Percentiles rank a stretch among this genome's conserved stretches.
These are phyloP conservation scores for Lysandra bellargus DNA, from an alignment of 2,888 invertebrate genomes.

Conservation along the genomic window DNA sequence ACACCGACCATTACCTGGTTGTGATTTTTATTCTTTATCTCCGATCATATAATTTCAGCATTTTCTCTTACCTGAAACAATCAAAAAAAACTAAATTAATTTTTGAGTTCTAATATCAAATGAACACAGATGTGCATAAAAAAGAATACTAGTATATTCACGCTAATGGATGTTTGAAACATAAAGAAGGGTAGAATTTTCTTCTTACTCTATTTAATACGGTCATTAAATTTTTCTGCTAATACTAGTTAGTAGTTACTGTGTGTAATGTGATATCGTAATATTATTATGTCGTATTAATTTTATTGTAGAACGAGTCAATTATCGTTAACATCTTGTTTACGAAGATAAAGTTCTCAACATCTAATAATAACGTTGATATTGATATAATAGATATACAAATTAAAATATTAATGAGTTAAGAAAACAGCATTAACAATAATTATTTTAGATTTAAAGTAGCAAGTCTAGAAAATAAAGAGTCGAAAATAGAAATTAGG, in stretches of 20 bases:
- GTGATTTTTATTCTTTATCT: no score
- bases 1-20: background rate
- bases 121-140: no score
- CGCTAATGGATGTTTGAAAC: no score
- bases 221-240: no score
- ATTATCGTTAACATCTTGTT: background rate
- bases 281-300: background rate
- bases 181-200: no score
- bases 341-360: background rate
- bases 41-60: background rate
- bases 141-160: no score
- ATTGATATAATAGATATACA: background rate
- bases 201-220: no score
- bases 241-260: background rate
- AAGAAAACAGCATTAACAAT: no score
- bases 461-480: no score
- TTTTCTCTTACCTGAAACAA: slow-evolving; percentile 3
- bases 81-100: background rate
- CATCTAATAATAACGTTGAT: background rate
- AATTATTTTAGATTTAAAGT: no score
- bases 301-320: background rate
- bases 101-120: background rate
- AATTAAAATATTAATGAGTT: no score
- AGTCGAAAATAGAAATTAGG: no score
- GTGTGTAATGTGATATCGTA: background rate